phyloP scores from a whole-genome alignment of 2,113 vertebrate species.

The Sakesphorus luctuosus region DNA sequence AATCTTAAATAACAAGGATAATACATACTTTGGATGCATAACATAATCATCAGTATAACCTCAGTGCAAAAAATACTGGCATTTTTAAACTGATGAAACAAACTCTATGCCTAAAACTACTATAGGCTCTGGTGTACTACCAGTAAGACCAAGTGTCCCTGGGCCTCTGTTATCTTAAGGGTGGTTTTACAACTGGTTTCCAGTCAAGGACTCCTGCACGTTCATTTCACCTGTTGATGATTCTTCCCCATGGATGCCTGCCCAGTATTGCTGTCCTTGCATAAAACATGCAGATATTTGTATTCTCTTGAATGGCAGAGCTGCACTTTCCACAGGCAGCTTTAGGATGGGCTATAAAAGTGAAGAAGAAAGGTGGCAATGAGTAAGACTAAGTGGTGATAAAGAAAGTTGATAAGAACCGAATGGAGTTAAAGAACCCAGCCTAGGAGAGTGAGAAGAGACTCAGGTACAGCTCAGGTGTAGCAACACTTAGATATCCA shows the following conservation, averaged over 20 bases:
- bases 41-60: not conserved
- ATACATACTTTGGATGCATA: not conserved
- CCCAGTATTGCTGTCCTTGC: not conserved
- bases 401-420: not conserved
- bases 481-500: not conserved
- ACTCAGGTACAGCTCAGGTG: not conserved
- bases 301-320: not conserved
- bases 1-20: not conserved
- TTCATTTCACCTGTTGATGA: not conserved
- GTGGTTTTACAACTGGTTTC: not conserved
- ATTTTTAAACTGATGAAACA: not conserved
- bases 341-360: not conserved
- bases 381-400: not conserved
- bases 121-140: not conserved
- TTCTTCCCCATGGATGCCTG: not conserved
- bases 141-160: not conserved
- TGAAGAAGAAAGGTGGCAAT: not conserved
- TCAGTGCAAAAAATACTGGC: not conserved
- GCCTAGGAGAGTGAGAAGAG: not conserved
- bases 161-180: not conserved
- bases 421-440: not conserved
- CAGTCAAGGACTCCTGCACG: not conserved
- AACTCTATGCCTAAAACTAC: not conserved
- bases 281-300: not conserved
- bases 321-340: not conserved